A percentile compares a stretch with the other conserved stretches of the same genome.
phyloP scores from a whole-genome alignment of 2,888 invertebrate species.

The Dryocosmus kuriphilus region DNA sequence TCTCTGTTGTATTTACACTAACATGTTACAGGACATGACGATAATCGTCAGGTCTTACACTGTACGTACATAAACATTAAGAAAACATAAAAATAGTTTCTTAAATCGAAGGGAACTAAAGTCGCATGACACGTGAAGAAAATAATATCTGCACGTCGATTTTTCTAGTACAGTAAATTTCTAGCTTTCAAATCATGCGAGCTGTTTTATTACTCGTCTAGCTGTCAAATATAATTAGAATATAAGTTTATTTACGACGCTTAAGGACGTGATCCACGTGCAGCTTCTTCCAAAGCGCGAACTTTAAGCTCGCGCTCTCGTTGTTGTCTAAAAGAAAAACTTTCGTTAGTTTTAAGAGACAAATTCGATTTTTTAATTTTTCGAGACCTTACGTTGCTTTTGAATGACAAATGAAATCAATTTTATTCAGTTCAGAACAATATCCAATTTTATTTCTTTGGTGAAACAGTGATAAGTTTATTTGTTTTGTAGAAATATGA shows the following conservation, averaged over 20 bases:
- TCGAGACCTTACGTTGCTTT: not conserved
- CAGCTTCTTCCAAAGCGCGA: conserved; percentile 91
- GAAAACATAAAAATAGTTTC: conserved; percentile 64
- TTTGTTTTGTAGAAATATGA: not conserved
- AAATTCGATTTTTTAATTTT: not conserved
- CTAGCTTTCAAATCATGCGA: conserved; percentile 21
- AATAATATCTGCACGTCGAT: conserved; percentile 14
- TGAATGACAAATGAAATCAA: not conserved
- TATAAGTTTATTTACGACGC: conserved; percentile 64
- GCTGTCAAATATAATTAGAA: conserved; percentile 62
- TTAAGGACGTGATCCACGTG: conserved; percentile 84
- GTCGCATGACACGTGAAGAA: conserved; percentile 19
- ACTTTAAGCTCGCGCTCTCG: conserved; percentile 92
- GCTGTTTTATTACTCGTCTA: conserved; percentile 56
- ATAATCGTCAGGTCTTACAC: conserved; percentile 47
- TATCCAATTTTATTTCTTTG: not conserved
- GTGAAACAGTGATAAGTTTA: not conserved
- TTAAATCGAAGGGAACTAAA: conserved; percentile 42
- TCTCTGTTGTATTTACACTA: conserved; percentile 59
- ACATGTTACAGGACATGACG: conserved; percentile 54
- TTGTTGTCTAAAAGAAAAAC: conserved; percentile 84
- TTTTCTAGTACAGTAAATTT: conserved; percentile 12
- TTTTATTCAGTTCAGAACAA: not conserved
- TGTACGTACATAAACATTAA: conserved; percentile 46
- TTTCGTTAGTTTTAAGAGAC: conserved; percentile 57